A percentile compares a stretch with the other conserved stretches of the same genome.
These are phyloP conservation scores for Neosilurus hyrtlii DNA, from an alignment of 2,797 vertebrate species.

Conservation along the genomic window DNA sequence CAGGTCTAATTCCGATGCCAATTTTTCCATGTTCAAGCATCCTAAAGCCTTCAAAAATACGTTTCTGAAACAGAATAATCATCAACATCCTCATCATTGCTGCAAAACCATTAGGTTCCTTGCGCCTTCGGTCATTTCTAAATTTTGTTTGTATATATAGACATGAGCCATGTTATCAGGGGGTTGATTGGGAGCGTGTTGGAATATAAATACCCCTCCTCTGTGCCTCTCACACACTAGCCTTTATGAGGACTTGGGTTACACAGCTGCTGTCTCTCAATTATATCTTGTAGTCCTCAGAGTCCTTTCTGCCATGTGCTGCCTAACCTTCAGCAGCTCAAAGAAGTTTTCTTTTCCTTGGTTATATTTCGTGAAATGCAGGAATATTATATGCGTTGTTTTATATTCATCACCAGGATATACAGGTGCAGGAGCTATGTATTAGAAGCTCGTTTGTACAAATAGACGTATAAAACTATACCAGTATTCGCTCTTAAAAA, in stretches of 20 bases:
- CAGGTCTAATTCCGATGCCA: too few relatives aligned
- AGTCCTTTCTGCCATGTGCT: slow-evolving; percentile 27
- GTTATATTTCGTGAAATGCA: neutral
- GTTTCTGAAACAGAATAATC: too few relatives aligned
- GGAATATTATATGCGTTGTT: neutral
- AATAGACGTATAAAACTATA: neutral
- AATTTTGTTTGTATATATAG: neutral
- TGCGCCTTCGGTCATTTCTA: neutral
- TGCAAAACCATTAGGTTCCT: too few relatives aligned
- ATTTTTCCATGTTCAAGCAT: too few relatives aligned
- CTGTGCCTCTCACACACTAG: slow-evolving; percentile 41
- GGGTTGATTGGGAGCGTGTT: slow-evolving; percentile 44
- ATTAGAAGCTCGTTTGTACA: neutral
- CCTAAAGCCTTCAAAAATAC: too few relatives aligned
- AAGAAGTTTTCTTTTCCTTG: neutral
- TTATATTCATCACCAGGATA: neutral
- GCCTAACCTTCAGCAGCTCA: slow-evolving; percentile 22
- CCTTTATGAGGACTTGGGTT: slow-evolving; percentile 55
- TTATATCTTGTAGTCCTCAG: slow-evolving; percentile 41
- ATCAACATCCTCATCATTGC: too few relatives aligned
- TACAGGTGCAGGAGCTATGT: neutral
- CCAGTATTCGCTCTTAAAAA: too few relatives aligned
- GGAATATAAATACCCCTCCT: slow-evolving; percentile 60
- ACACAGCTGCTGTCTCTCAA: slow-evolving; percentile 56
- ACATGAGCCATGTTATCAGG: slow-evolving; percentile 33